Percentiles rank a stretch among this genome's conserved stretches.
Evolutionary conservation across 2,113 vertebrate species (phyloP).

Genomic region (Hippolais icterina): DNA sequence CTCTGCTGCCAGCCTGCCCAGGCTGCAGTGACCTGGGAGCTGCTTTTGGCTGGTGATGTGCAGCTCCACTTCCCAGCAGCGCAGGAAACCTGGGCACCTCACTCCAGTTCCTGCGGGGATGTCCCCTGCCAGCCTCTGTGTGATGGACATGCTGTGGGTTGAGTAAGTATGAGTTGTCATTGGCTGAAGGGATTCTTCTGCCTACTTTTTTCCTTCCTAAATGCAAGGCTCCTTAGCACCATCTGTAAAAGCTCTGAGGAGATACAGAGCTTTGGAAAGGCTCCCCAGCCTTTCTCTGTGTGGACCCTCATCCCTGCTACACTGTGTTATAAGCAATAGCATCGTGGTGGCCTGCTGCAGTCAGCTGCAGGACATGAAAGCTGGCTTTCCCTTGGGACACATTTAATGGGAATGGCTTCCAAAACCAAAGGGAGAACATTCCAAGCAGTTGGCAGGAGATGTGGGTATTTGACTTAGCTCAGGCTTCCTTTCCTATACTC

Average conservation of each 20-base stretch:
- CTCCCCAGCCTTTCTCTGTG: not conserved
- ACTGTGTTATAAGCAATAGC: not conserved
- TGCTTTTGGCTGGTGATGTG: not conserved
- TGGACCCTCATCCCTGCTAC: not conserved
- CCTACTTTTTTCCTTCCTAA: not conserved
- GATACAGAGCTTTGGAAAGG: not conserved
- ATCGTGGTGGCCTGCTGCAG: accelerated
- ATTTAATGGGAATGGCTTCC: not conserved
- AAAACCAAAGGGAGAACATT: not conserved
- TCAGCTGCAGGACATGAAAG: not conserved
- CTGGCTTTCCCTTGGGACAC: not conserved
- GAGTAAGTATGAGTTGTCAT: not conserved
- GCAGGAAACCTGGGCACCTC: not conserved
- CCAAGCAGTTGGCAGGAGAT: not conserved
- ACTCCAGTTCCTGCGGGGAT: not conserved
- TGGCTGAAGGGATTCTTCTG: not conserved
- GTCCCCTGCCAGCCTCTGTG: not conserved
- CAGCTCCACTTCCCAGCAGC: not conserved
- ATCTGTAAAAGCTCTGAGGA: not conserved
- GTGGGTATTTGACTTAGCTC: not conserved
- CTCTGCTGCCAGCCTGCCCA: not conserved
- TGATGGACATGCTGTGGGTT: not conserved
- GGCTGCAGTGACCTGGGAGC: not conserved
- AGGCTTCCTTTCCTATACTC: not conserved
- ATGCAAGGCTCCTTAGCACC: not conserved